Evolutionary conservation across 2,888 invertebrate species (phyloP), one percentile per base, ranked within the genome.

Genomic region (Tuberolachnus salignus): DNA sequence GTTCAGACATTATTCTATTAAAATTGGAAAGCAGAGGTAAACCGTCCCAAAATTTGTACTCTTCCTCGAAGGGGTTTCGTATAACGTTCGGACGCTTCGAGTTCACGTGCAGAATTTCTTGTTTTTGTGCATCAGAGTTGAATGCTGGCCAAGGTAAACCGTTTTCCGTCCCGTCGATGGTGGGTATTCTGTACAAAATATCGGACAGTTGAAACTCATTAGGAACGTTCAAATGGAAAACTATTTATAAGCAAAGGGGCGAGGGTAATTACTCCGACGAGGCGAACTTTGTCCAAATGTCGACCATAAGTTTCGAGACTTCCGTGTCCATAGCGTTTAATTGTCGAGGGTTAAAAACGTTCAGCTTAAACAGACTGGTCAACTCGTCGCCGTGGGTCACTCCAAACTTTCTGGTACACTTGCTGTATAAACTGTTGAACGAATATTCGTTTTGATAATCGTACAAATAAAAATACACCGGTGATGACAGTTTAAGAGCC

Each of bases 361-460:
- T 10, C 10, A 46, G 1, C 13, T 46, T 46, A 10, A 46, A 46
- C 13, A 46, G 10, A 46, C 46, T 46, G 10, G 61, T 34, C 9
- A 78, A 44, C 44, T 81, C 81, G 23, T 81, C 81, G 0, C 80
- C 80, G 16, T 81, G 81, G 3, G 74, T 61, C 14, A 70, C 67
- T 11, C 80, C 81, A 53, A 72, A 34, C 10, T 42, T 14, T 63
- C 21, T 63, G 11, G 42, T 42, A 3, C 42, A 13, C 2, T 42
- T 23, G 0, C 73, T 51, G 9, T 26, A 64, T 11, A 73, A 21
- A 13, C 19, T 53, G n/a, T 73, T 73, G n/a, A 42, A 73, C 8
- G 73, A 63, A 53, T 42, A 73, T 53, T 73, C 63, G 9, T 73
- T 73, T 64, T 64, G 63, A 9, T 73, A 64, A n/a, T 73, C 53